phyloP scores from a whole-genome alignment of 2,113 vertebrate species.

The Numida meleagris region DNA sequence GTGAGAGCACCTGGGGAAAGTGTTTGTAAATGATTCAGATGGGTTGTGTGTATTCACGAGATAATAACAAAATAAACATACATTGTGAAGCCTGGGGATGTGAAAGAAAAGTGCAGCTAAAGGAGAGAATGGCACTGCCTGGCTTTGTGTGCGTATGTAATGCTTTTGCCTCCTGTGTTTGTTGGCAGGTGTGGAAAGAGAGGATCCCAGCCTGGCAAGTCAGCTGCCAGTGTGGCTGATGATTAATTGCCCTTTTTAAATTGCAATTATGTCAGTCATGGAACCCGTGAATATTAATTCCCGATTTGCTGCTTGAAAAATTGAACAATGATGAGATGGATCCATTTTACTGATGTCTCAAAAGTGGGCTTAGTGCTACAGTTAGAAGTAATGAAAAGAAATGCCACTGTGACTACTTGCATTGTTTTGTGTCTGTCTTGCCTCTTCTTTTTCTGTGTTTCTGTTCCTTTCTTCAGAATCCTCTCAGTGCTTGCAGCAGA shows the following conservation, averaged over 20 bases:
- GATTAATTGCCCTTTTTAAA: slow-evolving; percentile 85
- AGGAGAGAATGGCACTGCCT: neutral
- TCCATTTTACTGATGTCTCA: slow-evolving; percentile 42
- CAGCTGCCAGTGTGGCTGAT: slow-evolving; percentile 63
- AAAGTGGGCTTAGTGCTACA: slow-evolving; percentile 6
- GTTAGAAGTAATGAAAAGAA: neutral
- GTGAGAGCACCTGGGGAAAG: neutral
- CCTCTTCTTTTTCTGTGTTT: neutral
- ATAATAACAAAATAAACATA: neutral
- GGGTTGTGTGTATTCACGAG: too few species aligned
- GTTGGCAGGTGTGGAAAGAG: slow-evolving; percentile 50
- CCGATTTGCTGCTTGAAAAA: slow-evolving; percentile 77
- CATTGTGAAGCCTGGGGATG: neutral
- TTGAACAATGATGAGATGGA: slow-evolving; percentile 63
- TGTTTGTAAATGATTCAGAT: neutral
- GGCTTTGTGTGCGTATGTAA: neutral
- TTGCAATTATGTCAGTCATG: slow-evolving; percentile 83
- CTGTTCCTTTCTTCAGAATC: slow-evolving; percentile 2
- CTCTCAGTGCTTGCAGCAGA: neutral
- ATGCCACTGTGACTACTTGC: neutral
- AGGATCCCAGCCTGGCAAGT: slow-evolving; percentile 55
- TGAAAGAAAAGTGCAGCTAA: neutral
- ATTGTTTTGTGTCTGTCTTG: neutral
- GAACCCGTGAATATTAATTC: slow-evolving; percentile 80
- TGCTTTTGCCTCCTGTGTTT: slow-evolving; percentile 18